Evolutionary conservation across 2,888 invertebrate genomes (phyloP), one percentile per base, ranked within the genome.

Genomic region (Acleris holmiana): DNA sequence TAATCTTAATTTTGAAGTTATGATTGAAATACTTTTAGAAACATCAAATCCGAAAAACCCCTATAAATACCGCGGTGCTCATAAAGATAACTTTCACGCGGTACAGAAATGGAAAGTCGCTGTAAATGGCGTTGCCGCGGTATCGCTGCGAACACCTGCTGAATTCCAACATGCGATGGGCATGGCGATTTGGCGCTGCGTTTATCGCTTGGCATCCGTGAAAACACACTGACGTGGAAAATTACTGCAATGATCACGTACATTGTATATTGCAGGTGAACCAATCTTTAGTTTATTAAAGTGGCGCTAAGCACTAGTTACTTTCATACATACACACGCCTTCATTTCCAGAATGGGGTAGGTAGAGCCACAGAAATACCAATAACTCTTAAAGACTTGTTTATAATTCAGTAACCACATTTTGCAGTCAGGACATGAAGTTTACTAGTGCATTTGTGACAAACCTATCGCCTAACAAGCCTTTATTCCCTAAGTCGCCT

Each of bases 141-240:
- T 65, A 65, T 60, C 65, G 65, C 49, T 6, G 23, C 65, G 35
- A 46, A 65, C 65, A 65, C 59, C 65, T 65, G 65, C 60, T 65
- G 49, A 60, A 65, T 65, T 65, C 65, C 65, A 46, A 65, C 65
- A 65, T 60, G 65, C 65, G 40, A 55, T 49, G 35, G 44, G 5
- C 44, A 25, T 15, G 49, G 48, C 54, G 46, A 40, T 65, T 55
- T 44, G n/a, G 49, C 48, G 35, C 49, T 55, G 65, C 60, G 54
- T 55, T 65, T 60, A 60, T 40, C 60, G 54, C 50, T 40, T 25
- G 40, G 25, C 54, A 59, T 54, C 46, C 54, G 46, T 35, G 19
- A 54, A 55, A 60, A 29, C 35, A 54, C 59, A 44, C 35, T 35
- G 54, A 23, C 23, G 15, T 46, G 46, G 46, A 21, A 25, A 47